Percentiles rank a stretch among this genome's conserved stretches.
phyloP scores from a whole-genome alignment of 2,888 invertebrate species.

The Opisthograptis luteolata region DNA sequence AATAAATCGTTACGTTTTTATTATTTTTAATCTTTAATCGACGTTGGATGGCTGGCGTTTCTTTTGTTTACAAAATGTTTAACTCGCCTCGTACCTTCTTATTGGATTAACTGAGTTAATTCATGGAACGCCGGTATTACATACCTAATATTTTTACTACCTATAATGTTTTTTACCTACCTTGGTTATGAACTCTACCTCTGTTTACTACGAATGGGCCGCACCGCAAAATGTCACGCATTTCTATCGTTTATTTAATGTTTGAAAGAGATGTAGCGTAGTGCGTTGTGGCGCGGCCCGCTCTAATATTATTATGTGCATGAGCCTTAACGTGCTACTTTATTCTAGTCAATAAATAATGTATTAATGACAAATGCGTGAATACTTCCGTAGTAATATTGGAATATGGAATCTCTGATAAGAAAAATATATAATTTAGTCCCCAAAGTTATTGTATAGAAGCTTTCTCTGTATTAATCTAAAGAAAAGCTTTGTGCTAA shows the following conservation, averaged over 20 bases:
- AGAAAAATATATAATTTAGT: constrained; percentile 19
- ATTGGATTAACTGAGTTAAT: constrained; percentile 50
- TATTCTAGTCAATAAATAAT: constrained; percentile 63
- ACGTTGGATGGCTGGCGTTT: too few relatives aligned
- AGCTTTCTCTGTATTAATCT: constrained; percentile 29
- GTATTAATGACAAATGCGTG: constrained; percentile 41
- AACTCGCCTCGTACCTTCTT: constrained; percentile 40
- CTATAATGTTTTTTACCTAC: constrained; percentile 1
- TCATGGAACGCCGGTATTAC: constrained; percentile 7
- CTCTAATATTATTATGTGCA: too few relatives aligned
- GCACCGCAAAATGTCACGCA: too few relatives aligned
- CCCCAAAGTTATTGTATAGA: constrained; percentile 20
- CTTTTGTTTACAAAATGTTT: constrained; percentile 35
- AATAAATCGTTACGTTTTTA: constrained; percentile 51
- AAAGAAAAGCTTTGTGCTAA: constrained; percentile 13
- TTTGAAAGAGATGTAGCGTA: too few relatives aligned
- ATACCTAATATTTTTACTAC: constrained; percentile 5
- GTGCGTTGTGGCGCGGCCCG: too few relatives aligned
- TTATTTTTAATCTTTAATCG: constrained; percentile 57
- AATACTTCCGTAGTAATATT: constrained; percentile 45
- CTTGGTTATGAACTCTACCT: constrained; percentile 33
- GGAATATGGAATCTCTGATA: constrained; percentile 5
- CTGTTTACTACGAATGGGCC: too few relatives aligned
- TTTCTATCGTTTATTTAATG: too few relatives aligned
- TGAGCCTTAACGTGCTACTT: constrained; percentile 48